Evolutionary conservation across 2,888 invertebrate species (phyloP), one percentile per base, ranked within the genome.

Genomic region (Metalampra italica): DNA sequence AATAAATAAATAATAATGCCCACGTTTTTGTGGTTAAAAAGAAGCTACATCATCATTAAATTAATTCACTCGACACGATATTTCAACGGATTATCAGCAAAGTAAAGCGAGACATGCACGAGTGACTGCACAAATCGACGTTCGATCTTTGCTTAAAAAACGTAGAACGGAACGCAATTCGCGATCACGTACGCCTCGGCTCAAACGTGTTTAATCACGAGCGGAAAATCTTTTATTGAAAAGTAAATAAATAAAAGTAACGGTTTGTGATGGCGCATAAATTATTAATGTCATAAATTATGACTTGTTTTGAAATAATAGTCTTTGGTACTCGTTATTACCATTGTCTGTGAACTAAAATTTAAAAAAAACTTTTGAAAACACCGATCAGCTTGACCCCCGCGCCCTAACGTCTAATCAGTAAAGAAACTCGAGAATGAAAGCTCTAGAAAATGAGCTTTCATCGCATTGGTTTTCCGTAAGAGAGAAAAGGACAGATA

Each of bases 231-330:
- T 58, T 57, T 53, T 55, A 57, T 54, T 56, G 72, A 46, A 46
- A 32, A 32, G 32, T 32, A 32, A 30, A 42, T 50, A 55, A 58
- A 52, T 51, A 57, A 55, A 51, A 52, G 55, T 69, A 70, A 63
- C 71, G 57, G 65, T 59, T 63, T 60, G 59, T 65, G 65, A 64
- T 64, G 60, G 51, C 63, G 77, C 82, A 83, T 83, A 83, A 81
- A 83, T 84, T 82, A 82, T 82, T 83, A 81, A 81, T 80, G 79
- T 79, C 80, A 77, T n/a, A n/a, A n/a, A n/a, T n/a, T n/a, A n/a
- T n/a, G n/a, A n/a, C n/a, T n/a, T n/a, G n/a, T n/a, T n/a, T n/a
- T n/a, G n/a, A n/a, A n/a, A n/a, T n/a, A n/a, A n/a, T n/a, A n/a
- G n/a, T 81, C 80, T 63, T 56, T 64, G 69, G 69, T 62, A 63